A percentile compares a stretch with the other conserved stretches of the same genome.
phyloP scores from a whole-genome alignment of 2,113 vertebrate genomes.

The Psittacula cyanocephala region DNA sequence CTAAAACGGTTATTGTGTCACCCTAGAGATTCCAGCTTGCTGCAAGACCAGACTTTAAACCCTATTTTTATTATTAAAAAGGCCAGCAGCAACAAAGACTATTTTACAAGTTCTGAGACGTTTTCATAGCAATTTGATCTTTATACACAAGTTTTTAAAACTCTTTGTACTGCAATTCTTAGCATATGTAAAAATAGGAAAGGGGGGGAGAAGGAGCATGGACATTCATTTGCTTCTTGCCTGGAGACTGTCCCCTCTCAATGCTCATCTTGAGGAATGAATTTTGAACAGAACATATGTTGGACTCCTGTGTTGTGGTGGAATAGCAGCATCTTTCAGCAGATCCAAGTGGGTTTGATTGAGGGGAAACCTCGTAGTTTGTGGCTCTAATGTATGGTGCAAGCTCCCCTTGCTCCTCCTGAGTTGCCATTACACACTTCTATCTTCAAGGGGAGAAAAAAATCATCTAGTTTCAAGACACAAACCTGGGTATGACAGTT shows the following conservation, averaged over 20 bases:
- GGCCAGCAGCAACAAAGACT: constrained; percentile 69
- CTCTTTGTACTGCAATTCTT: constrained; percentile 42
- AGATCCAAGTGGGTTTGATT: not conserved
- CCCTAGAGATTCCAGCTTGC: constrained; percentile 62
- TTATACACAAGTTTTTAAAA: constrained; percentile 59
- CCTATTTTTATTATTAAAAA: constrained; percentile 73
- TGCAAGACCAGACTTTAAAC: constrained; percentile 66
- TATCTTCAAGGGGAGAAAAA: not conserved
- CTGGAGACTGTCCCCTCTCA: not conserved
- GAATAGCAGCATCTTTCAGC: not conserved
- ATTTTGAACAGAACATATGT: not conserved
- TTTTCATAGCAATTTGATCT: constrained; percentile 69
- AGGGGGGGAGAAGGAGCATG: not conserved
- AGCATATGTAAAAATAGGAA: not conserved
- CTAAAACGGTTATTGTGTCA: constrained; percentile 72
- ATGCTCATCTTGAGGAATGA: not conserved
- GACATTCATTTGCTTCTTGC: not conserved
- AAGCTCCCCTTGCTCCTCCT: not conserved
- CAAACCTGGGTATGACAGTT: not conserved
- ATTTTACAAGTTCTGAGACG: constrained; percentile 62
- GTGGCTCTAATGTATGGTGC: rapidly evolving
- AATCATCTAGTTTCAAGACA: not conserved
- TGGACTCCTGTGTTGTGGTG: not conserved
- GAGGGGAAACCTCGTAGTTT: not conserved
- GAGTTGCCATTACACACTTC: not conserved